phyloP scores from a whole-genome alignment of 2,888 invertebrate genomes.

The Cephus sareptanus region DNA sequence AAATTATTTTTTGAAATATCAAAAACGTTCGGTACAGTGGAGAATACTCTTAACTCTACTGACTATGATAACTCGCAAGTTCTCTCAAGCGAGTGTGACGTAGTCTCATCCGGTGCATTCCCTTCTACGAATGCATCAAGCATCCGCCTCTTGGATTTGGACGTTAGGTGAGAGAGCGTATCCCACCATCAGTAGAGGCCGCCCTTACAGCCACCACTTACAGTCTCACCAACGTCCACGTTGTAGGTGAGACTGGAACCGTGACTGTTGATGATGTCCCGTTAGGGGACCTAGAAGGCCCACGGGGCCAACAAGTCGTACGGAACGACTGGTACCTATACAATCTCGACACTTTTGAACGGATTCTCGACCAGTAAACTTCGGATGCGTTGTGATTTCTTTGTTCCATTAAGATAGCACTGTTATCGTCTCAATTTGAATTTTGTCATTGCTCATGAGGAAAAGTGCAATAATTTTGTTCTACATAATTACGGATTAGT shows the following conservation, averaged over 20 bases:
- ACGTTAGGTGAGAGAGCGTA: slow-evolving; percentile 1
- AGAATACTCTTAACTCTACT: neutral
- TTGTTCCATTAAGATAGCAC: neutral
- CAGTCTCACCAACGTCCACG: slow-evolving; percentile 4
- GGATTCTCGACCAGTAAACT: slow-evolving; percentile 19
- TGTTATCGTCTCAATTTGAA: neutral
- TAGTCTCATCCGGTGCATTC: slow-evolving; percentile 1
- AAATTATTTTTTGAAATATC: neutral
- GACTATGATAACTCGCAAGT: neutral
- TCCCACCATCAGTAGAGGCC: neutral
- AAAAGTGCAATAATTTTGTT: neutral
- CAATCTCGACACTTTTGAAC: slow-evolving; percentile 26
- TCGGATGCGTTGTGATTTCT: neutral
- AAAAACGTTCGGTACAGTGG: neutral
- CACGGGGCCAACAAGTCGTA: slow-evolving; percentile 20
- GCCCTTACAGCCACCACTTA: neutral
- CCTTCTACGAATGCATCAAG: slow-evolving; percentile 16
- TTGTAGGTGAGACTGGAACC: slow-evolving; percentile 44
- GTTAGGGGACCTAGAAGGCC: slow-evolving; percentile 64
- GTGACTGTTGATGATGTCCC: slow-evolving; percentile 45
- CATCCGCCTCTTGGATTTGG: slow-evolving; percentile 12
- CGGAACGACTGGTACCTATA: neutral
- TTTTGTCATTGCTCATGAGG: neutral
- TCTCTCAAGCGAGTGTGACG: neutral
- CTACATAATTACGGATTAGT: neutral